phyloP scores from a whole-genome alignment of 2,113 vertebrate genomes.

The Calyptomena viridis region DNA sequence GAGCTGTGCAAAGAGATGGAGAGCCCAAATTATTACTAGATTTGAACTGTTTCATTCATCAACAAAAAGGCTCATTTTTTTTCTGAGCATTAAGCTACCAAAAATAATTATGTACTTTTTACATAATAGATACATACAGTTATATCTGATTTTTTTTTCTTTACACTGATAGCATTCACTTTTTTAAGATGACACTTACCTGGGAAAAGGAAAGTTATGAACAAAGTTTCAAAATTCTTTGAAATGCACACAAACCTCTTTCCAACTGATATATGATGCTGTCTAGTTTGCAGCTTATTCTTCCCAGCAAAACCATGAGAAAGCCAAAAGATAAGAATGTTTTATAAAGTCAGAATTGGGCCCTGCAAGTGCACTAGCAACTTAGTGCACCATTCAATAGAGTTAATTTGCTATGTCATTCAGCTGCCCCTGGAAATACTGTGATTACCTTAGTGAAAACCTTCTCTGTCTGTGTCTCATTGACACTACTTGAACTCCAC shows the following conservation, averaged over 20 bases:
- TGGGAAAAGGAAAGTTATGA: background rate
- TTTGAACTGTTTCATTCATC: background rate
- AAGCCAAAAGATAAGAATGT: background rate
- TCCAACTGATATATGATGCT: background rate
- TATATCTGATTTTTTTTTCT: background rate
- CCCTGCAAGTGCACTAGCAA: background rate
- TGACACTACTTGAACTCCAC: background rate
- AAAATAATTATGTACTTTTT: background rate
- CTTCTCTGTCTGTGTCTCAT: background rate
- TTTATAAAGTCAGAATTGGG: background rate
- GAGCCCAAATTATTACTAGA: background rate
- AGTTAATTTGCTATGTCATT: background rate
- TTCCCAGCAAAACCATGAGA: background rate
- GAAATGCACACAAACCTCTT: background rate
- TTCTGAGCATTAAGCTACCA: background rate
- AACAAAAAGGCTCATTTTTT: background rate
- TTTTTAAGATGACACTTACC: background rate
- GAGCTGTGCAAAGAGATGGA: background rate
- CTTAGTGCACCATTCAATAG: background rate
- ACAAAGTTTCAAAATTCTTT: background rate
- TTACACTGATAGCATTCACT: background rate
- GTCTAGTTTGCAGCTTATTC: background rate
- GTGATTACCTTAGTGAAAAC: background rate
- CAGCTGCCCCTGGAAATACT: background rate
- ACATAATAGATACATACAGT: background rate